These are phyloP conservation scores for Thymelicus lineola DNA, from an alignment of 2,888 invertebrate species.

Conservation along the genomic window DNA sequence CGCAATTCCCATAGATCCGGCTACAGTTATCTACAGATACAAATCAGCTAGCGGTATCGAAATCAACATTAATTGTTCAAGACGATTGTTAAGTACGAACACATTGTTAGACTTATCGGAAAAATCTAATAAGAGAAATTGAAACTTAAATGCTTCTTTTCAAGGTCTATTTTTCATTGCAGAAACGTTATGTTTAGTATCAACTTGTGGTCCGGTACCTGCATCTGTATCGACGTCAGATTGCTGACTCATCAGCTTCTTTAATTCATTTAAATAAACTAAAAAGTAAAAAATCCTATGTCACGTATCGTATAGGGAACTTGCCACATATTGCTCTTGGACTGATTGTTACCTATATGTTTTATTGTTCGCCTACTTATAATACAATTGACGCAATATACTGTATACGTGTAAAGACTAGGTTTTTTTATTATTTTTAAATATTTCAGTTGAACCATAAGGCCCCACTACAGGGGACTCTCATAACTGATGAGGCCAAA, in stretches of 20 bases:
- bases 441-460: too few relatives aligned
- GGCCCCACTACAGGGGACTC: too few relatives aligned
- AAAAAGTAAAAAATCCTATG: conserved; percentile 49
- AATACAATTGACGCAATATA: too few relatives aligned
- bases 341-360: not conserved
- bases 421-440: too few relatives aligned
- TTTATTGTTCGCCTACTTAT: not conserved
- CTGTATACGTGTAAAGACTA: too few relatives aligned
- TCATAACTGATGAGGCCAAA: too few relatives aligned
- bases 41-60: conserved; percentile 73
- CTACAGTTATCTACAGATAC: conserved; percentile 62
- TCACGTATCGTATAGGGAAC: conserved; percentile 29
- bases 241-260: conserved; percentile 57
- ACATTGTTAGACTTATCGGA: conserved; percentile 42
- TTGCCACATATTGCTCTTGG: conserved; percentile 14
- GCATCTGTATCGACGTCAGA: conserved; percentile 10
- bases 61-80: conserved; percentile 77
- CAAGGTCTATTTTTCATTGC: conserved; percentile 22
- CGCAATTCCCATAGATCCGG: conserved; percentile 67
- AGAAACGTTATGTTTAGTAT: not conserved
- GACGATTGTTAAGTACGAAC: conserved; percentile 57
- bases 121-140: conserved; percentile 23
- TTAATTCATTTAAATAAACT: conserved; percentile 55
- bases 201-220: conserved; percentile 21
- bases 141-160: conserved; percentile 26